Evolutionary conservation across 2,888 invertebrate species (phyloP), one percentile per base, ranked within the genome.

Genomic region (Morpho deidamia): DNA sequence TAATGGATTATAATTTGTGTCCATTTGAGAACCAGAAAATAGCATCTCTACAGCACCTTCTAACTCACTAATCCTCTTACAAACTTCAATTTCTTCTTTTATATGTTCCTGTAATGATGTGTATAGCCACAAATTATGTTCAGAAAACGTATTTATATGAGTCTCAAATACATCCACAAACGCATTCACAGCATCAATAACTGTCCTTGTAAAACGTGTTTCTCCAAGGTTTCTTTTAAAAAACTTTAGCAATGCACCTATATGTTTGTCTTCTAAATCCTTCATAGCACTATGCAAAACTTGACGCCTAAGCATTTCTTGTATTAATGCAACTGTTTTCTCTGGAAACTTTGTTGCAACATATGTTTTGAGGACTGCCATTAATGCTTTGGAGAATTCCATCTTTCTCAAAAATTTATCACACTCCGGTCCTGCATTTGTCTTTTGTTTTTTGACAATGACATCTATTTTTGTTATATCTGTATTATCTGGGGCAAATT

Each of bases 281-380:
- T 92, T 91, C 43, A 98, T 82, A 0, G 97, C 97, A 58, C 92
- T 91, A 68, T 91, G 89, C 12, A 99, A 82, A 0, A 94, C 95
- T 74, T 94, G 93, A 52, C 98, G 91, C 69, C 95, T 92, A n/a
- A 95, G 93, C 58, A 99, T 85, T 81, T 98, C 98, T 74, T 96
- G 95, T 69, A 98, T 91, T 7, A 98, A 89, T 47, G 94, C 92
- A 35, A 96, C 93, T 1, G 96, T 94, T 32, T 93, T 90, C 65
- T 96, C 94, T 0, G 98, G 97, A 39, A 78, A 87, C 70, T 92
- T 93, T 38, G 88, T 91, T 1, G 88, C 76, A n/a, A 93, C 83
- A 69, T 91, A 91, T 9, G 89, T 86, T 44, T 83, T 70, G 64
- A 98, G 78, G 11, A 94, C 96, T 47, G 83, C 78, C 69, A 95